These are phyloP conservation scores for Drosophila sordidapex DNA, from an alignment of 2,888 invertebrate species.

Conservation along the genomic window DNA sequence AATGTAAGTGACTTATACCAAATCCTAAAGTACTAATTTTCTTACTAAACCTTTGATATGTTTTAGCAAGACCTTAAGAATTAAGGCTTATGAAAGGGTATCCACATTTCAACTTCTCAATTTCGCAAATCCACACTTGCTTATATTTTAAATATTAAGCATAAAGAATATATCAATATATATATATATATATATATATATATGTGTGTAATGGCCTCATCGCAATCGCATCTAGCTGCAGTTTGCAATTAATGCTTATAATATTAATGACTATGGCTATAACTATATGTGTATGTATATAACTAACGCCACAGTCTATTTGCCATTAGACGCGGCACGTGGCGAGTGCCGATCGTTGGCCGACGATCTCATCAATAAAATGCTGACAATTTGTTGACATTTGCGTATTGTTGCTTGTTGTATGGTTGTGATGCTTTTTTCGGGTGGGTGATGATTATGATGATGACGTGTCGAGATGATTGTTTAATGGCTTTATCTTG, in stretches of 20 bases:
- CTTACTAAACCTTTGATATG: neutral
- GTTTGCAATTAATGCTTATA: constrained; percentile 5
- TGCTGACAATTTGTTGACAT: constrained; percentile 76
- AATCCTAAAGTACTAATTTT: neutral
- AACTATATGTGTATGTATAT: neutral
- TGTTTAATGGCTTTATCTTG: constrained; percentile 41
- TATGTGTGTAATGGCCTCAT: neutral
- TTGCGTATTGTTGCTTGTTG: constrained; percentile 35
- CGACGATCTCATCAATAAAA: constrained; percentile 60
- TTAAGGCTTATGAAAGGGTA: neutral
- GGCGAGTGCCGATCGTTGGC: constrained; percentile 41
- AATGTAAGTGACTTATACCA: neutral
- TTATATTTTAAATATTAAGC: constrained; percentile 1
- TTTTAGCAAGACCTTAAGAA: neutral
- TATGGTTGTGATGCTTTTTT: constrained; percentile 12
- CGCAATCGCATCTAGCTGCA: constrained; percentile 17
- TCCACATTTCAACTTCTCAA: neutral
- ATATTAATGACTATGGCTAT: constrained; percentile 12
- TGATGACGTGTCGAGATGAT: constrained; percentile 40
- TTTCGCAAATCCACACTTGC: neutral
- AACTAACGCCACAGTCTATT: constrained; percentile 10
- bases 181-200: constrained; percentile 7
- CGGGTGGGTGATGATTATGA: constrained; percentile 40
- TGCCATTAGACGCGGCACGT: constrained; percentile 60
- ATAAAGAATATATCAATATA: constrained; percentile 2